Conservation (phyloP, 2,888 invertebrate species). For the Linhomoeus sp. region DNA sequence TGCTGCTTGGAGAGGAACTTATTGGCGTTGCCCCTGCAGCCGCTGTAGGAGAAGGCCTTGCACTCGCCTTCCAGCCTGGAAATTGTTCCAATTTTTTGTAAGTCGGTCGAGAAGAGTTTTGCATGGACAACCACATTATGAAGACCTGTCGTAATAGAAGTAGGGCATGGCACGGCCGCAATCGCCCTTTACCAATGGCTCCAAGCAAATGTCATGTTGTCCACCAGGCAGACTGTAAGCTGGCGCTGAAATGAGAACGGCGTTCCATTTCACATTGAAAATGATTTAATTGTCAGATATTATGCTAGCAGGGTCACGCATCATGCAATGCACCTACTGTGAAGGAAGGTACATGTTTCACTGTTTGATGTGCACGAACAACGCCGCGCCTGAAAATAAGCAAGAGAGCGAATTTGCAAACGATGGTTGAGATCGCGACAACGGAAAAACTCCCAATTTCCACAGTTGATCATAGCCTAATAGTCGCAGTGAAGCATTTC, state of each 20-base stretch:
- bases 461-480: too few species aligned
- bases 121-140: background rate
- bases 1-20: conserved; percentile 13
- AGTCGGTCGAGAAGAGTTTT: background rate
- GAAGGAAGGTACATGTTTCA: too few species aligned
- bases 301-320: too few species aligned
- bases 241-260: background rate
- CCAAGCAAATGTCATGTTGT: background rate
- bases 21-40: conserved; percentile 16
- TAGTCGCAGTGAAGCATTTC: too few species aligned
- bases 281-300: too few species aligned
- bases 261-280: too few species aligned
- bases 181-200: background rate
- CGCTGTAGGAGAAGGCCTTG: conserved; percentile 6
- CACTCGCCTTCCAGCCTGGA: background rate
- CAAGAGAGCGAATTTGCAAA: too few species aligned
- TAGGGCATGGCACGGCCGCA: background rate
- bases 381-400: too few species aligned
- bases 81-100: background rate
- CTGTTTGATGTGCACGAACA: too few species aligned
- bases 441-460: too few species aligned
- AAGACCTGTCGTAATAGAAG: background rate
- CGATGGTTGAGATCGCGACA: too few species aligned
- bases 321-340: too few species aligned
- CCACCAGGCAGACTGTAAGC: background rate